Evolutionary conservation across 1,140 invertebrate genomes (phyloP).

Genomic region (Tetranychus urticae): DNA sequence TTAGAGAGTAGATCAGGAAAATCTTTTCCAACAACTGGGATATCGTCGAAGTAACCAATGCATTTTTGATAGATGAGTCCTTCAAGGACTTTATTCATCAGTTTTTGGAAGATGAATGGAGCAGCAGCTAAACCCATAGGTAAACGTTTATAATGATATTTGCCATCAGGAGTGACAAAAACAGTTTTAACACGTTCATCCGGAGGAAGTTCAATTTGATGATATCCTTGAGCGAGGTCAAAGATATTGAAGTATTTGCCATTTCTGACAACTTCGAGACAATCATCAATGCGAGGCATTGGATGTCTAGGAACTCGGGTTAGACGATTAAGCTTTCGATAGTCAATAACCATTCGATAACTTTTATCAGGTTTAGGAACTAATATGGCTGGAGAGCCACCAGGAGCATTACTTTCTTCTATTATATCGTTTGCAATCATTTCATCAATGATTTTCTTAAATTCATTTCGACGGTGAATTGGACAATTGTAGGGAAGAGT

Average conservation of each 20-base stretch:
- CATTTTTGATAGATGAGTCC: background rate
- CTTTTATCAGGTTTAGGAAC: background rate
- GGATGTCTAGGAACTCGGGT: constrained; percentile 25
- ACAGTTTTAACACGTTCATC: constrained; percentile 22
- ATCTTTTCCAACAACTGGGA: background rate
- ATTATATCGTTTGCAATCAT: background rate
- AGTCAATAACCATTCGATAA: constrained; percentile 19
- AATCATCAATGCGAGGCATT: constrained; percentile 22
- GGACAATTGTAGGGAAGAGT: background rate
- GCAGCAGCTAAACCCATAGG: background rate
- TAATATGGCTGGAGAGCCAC: background rate
- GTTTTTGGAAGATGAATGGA: background rate
- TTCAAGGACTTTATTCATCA: background rate
- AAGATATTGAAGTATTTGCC: constrained; percentile 21
- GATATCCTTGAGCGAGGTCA: constrained; percentile 24
- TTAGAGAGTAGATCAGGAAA: no score
- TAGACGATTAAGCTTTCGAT: constrained; percentile 21
- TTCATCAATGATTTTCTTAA: background rate
- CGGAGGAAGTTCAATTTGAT: constrained; percentile 19
- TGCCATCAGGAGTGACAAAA: constrained; percentile 13
- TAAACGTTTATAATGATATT: background rate
- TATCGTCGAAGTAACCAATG: background rate
- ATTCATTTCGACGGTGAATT: background rate
- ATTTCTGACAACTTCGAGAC: constrained; percentile 17
- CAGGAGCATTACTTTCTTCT: background rate